Conservation (phyloP, 2,797 vertebrate genomes). For the Lithobates sylvaticus region DNA sequence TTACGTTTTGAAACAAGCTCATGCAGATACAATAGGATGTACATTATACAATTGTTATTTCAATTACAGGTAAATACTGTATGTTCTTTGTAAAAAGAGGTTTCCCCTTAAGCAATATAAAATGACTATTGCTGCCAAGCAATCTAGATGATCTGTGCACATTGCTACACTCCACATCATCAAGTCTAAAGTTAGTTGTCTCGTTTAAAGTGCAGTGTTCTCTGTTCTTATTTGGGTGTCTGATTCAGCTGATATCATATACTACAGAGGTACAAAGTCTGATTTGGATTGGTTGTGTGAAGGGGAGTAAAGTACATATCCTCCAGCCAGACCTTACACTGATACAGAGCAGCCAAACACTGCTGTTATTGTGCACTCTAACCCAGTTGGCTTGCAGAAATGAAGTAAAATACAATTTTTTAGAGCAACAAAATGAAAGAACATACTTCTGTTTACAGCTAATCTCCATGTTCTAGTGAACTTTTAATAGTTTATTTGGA, state of each 20-base stretch:
- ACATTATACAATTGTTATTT: too few relatives aligned
- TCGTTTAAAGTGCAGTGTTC: constrained; percentile 60
- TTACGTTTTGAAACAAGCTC: too few relatives aligned
- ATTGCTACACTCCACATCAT: constrained; percentile 62
- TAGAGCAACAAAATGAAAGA: too few relatives aligned
- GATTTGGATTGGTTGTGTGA: constrained; percentile 24
- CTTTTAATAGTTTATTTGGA: too few relatives aligned
- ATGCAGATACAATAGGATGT: too few relatives aligned
- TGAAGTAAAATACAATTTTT: too few relatives aligned
- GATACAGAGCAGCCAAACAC: neutral
- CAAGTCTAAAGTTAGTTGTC: constrained; percentile 66
- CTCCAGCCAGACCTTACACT: neutral
- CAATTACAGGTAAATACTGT: too few relatives aligned
- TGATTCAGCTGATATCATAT: constrained; percentile 49
- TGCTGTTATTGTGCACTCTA: constrained; percentile 2
- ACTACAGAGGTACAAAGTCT: constrained; percentile 36
- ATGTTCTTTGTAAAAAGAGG: neutral
- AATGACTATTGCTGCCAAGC: neutral
- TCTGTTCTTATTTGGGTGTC: constrained; percentile 56
- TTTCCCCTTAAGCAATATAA: neutral
- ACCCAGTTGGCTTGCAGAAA: neutral
- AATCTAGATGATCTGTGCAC: constrained; percentile 63
- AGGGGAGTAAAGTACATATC: constrained; percentile 34
- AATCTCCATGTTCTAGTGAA: too few relatives aligned
- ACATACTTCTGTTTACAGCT: too few relatives aligned